Evolutionary conservation across 2,113 vertebrate species (phyloP).

Genomic region (Synodontis membranacea): DNA sequence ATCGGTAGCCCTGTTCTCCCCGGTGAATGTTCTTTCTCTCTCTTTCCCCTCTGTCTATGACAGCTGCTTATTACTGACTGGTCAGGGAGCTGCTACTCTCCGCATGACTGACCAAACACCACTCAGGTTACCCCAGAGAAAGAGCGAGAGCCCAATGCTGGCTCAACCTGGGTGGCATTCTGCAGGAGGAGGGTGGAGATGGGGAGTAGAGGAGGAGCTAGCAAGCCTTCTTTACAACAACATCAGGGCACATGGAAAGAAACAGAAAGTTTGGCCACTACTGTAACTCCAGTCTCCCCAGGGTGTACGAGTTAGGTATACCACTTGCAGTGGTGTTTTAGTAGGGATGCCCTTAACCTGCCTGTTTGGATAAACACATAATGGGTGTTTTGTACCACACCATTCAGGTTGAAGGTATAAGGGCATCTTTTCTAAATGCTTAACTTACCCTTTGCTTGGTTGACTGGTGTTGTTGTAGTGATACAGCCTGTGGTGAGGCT

Average conservation of each 20-base stretch:
- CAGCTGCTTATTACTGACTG: conserved; percentile 60
- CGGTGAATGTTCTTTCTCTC: conserved; percentile 35
- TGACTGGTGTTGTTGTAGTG: conserved; percentile 75
- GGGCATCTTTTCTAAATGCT: background rate
- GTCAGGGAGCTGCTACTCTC: conserved; percentile 72
- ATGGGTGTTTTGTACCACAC: background rate
- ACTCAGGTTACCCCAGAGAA: conserved; percentile 75
- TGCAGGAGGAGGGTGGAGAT: conserved; percentile 53
- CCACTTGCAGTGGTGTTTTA: background rate
- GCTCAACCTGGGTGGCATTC: conserved; percentile 83
- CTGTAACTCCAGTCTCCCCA: conserved; percentile 28
- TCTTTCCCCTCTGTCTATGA: conserved; percentile 55
- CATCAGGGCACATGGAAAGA: conserved; percentile 42
- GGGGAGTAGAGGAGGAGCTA: conserved; percentile 52
- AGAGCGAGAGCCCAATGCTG: conserved; percentile 63
- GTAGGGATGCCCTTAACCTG: conserved; percentile 12
- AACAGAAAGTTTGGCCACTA: conserved; percentile 22
- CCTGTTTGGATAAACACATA: conserved; percentile 15
- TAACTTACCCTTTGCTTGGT: conserved; percentile 72
- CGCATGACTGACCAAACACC: conserved; percentile 58
- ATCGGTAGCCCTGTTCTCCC: conserved; percentile 37
- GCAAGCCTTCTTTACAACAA: conserved; percentile 66
- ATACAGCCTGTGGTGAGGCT: conserved; percentile 80
- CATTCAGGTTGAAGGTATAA: background rate
- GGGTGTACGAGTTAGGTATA: background rate